Conservation (phyloP, 23 tunicate species). For the Trididemnum miniatum region DNA sequence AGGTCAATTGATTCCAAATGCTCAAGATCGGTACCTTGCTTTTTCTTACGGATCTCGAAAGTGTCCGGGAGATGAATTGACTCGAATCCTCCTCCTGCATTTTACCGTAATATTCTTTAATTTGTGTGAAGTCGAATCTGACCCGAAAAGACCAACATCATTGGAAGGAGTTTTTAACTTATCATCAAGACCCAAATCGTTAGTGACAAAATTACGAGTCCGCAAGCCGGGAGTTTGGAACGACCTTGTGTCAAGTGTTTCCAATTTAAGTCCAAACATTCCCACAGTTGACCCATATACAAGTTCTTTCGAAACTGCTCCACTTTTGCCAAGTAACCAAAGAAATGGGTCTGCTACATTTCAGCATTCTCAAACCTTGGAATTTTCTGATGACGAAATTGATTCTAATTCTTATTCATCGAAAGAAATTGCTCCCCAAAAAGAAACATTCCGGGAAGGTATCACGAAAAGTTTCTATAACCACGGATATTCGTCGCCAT, state of each 20-base stretch:
- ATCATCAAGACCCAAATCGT: constrained; percentile 49
- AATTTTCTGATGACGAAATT: too few relatives aligned
- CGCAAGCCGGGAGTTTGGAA: constrained; percentile 20
- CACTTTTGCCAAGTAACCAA: too few relatives aligned
- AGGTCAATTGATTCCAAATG: constrained; percentile 36
- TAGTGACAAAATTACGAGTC: constrained; percentile 12
- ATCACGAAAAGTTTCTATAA: too few relatives aligned
- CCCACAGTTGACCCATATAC: neutral
- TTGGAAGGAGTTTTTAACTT: constrained; percentile 51
- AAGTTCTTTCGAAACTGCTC: constrained; percentile 5
- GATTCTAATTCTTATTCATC: too few relatives aligned
- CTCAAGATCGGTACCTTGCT: constrained; percentile 42
- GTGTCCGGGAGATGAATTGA: constrained; percentile 77
- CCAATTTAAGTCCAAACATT: constrained; percentile 9
- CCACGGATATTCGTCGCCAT: too few relatives aligned
- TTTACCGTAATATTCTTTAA: constrained; percentile 33
- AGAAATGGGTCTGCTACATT: too few relatives aligned
- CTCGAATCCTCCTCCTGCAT: constrained; percentile 40
- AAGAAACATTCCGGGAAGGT: too few relatives aligned
- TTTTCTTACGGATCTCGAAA: constrained; percentile 74
- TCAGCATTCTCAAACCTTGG: too few relatives aligned
- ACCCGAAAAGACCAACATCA: constrained; percentile 42
- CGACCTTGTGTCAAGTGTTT: neutral
- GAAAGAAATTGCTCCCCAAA: too few relatives aligned
- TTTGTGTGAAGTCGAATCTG: constrained; percentile 46